Percentiles rank a stretch among this genome's conserved stretches.
These are phyloP conservation scores for Drosophila leontia DNA, from an alignment of 1,140 invertebrate species.

Conservation along the genomic window DNA sequence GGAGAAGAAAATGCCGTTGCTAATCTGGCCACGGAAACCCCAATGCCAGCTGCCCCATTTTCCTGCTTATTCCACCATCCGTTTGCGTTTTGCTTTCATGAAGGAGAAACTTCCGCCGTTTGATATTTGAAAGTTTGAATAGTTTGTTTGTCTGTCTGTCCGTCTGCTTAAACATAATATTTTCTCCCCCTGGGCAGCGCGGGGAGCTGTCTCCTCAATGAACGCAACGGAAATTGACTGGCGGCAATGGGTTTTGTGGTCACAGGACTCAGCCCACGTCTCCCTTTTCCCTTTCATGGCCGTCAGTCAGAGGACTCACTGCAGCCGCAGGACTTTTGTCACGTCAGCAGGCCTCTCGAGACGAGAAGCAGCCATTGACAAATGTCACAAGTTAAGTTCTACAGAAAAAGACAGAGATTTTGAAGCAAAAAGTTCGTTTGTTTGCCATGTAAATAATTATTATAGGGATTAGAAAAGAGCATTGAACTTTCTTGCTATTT, in stretches of 20 bases:
- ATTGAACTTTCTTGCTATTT: background rate
- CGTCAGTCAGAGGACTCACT: slow-evolving; percentile 48
- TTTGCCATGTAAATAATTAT: background rate
- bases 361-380: slow-evolving; percentile 3
- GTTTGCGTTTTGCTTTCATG: background rate
- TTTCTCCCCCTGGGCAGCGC: slow-evolving; percentile 24
- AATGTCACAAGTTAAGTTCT: slow-evolving; percentile 4
- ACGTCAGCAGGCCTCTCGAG: background rate
- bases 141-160: slow-evolving; percentile 40
- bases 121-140: slow-evolving; percentile 70
- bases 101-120: slow-evolving; percentile 42
- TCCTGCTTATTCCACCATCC: slow-evolving; percentile 1
- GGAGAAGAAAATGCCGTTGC: slow-evolving; percentile 28
- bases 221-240: slow-evolving; percentile 69
- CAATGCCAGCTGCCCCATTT: slow-evolving; percentile 1
- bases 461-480: background rate
- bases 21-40: slow-evolving; percentile 55
- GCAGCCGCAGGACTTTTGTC: slow-evolving; percentile 52
- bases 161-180: slow-evolving; percentile 43
- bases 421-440: background rate
- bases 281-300: slow-evolving; percentile 11
- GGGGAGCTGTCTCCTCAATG: slow-evolving; percentile 15
- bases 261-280: slow-evolving; percentile 3
- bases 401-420: background rate
- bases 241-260: slow-evolving; percentile 44